These are phyloP conservation scores for Volucella inflata DNA, from an alignment of 2,888 invertebrate species.

Conservation along the genomic window DNA sequence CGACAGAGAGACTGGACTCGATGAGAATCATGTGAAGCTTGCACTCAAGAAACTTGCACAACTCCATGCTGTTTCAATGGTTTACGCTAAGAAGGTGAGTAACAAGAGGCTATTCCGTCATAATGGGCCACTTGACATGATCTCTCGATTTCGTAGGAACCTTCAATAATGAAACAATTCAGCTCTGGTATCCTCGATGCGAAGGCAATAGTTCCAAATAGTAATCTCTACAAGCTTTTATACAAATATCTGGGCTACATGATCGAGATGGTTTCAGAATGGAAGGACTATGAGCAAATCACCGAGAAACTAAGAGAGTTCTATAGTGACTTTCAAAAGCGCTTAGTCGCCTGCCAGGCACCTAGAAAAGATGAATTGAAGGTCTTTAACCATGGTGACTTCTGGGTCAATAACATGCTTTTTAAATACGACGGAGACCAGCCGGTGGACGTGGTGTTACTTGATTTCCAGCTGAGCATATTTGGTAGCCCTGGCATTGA, in stretches of 20 bases:
- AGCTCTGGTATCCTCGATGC: conserved; percentile 77
- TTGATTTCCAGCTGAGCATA: conserved; percentile 81
- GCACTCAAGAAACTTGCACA: conserved; percentile 85
- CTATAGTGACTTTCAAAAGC: conserved; percentile 73
- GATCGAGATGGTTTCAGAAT: conserved; percentile 80
- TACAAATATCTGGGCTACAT: conserved; percentile 75
- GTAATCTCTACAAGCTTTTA: conserved; percentile 27
- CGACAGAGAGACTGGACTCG: conserved; percentile 84
- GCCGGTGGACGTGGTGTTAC: conserved; percentile 77
- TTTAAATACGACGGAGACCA: conserved; percentile 82
- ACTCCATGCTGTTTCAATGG: conserved; percentile 85
- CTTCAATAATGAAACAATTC: conserved; percentile 76
- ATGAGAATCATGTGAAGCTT: conserved; percentile 84
- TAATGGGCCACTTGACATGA: too few relatives aligned
- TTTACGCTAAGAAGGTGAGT: conserved; percentile 84
- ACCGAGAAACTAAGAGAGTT: conserved; percentile 81
- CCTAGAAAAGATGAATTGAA: conserved; percentile 77
- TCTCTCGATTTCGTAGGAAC: conserved; percentile 74
- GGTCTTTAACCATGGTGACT: conserved; percentile 85
- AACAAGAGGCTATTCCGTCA: too few relatives aligned
- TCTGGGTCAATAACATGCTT: conserved; percentile 85
- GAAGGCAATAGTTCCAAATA: conserved; percentile 10
- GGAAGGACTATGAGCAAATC: conserved; percentile 82
- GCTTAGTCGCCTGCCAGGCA: conserved; percentile 72
- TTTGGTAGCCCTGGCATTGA: conserved; percentile 82